These are phyloP conservation scores for Arctocebus calabarensis DNA, from an alignment of 2,797 vertebrate species.

Conservation along the genomic window DNA sequence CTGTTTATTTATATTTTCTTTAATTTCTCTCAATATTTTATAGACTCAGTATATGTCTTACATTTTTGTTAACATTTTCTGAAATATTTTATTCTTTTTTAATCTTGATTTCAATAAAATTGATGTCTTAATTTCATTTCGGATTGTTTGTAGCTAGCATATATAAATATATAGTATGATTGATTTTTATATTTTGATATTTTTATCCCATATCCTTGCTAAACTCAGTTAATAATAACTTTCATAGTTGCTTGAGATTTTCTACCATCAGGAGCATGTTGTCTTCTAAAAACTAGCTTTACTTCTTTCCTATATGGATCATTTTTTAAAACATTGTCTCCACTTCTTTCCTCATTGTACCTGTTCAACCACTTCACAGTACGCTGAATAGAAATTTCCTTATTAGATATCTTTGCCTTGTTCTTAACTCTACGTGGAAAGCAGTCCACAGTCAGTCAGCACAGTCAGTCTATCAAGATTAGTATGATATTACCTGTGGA, in stretches of 20 bases:
- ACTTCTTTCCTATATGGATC: background rate
- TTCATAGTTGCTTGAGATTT: background rate
- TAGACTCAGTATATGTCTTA: background rate
- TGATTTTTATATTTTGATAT: background rate
- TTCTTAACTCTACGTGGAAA: background rate
- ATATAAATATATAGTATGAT: background rate
- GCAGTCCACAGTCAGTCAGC: background rate
- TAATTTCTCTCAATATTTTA: conserved; percentile 10
- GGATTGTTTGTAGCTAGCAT: background rate
- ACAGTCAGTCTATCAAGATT: background rate
- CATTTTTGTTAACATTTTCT: background rate
- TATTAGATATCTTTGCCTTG: background rate
- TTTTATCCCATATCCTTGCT: background rate
- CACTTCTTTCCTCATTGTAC: background rate
- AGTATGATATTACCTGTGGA: background rate
- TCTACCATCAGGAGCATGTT: background rate
- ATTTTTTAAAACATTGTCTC: background rate
- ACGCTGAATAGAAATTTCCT: background rate
- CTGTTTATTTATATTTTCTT: background rate
- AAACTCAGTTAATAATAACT: background rate
- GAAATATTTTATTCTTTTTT: background rate
- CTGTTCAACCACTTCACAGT: background rate
- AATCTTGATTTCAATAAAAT: background rate
- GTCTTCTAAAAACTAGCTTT: background rate
- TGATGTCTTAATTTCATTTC: background rate